Evolutionary conservation across 2,113 vertebrate species (phyloP).

Genomic region (Dasyprocta punctata): DNA sequence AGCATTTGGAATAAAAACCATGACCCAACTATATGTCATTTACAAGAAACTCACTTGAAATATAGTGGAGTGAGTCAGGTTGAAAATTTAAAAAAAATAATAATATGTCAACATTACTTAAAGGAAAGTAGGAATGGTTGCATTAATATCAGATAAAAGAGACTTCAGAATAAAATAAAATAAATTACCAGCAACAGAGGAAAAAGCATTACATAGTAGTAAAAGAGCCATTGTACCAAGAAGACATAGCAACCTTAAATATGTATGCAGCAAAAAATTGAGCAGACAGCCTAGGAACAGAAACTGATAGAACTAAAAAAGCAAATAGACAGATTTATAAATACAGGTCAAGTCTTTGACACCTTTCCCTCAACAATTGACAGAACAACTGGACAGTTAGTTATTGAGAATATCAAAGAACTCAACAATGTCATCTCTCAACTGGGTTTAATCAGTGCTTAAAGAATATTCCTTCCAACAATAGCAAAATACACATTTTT

Average conservation of each 20-base stretch:
- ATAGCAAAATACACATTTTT: too few relatives aligned
- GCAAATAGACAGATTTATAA: too few relatives aligned
- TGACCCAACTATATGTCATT: background rate
- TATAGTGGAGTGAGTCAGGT: background rate
- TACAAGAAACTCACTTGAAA: background rate
- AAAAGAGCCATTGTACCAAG: background rate
- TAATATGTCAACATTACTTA: background rate
- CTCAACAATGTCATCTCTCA: too few relatives aligned
- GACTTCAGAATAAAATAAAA: background rate
- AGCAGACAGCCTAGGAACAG: background rate
- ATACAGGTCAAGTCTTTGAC: too few relatives aligned
- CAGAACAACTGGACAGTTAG: too few relatives aligned
- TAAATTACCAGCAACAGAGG: background rate
- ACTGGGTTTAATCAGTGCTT: too few relatives aligned
- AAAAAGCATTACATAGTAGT: background rate
- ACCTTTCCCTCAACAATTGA: too few relatives aligned
- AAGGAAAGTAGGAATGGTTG: background rate
- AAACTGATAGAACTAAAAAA: too few relatives aligned
- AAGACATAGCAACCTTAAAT: background rate
- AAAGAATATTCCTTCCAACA: too few relatives aligned
- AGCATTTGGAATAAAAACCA: background rate
- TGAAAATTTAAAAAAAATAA: background rate
- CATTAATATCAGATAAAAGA: background rate
- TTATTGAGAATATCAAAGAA: too few relatives aligned
- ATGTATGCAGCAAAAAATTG: background rate